Evolutionary conservation across 1,140 invertebrate species (phyloP), one percentile per base, ranked within the genome.

Genomic region (Danaus plexippus): DNA sequence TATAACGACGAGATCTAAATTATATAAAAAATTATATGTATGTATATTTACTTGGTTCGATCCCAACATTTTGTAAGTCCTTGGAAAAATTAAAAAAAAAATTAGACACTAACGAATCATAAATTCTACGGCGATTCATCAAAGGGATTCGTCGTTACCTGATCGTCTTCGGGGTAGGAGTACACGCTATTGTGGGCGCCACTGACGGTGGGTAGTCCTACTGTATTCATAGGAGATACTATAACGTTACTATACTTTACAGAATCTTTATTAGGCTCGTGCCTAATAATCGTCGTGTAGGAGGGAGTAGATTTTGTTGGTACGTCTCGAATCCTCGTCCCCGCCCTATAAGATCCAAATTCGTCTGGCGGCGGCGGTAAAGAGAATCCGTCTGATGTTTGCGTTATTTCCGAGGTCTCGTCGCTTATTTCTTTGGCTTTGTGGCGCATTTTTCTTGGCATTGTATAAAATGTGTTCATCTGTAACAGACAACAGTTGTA

Each of bases 381-480:
- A 0, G 84, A 85, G 52, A 87, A 84, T 6, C 80, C 79, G 54
- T 87, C 81, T 0, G 81, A 87, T 0, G 71, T 77, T 65, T 83
- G 78, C 6, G 83, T 86, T 50, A 83, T 77, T 65, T 82, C 80
- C 1, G 78, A 85, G 6, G 67, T 67, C 54, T 87, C 84, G 56
- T 85, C 84, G 61, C 79, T 81, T 18, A 82, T 64, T 48, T 87
- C 81, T 55, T 77, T 82, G 9, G 72, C 56, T 65, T 80, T 87
- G 9, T 81, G 71, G 9, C 76, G 73, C 66, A 76, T 75, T 64
- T 84, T 85, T 56, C 82, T 75, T 22, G 84, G 84, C 74, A 87
- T 85, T 18, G 84, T 87, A 59, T 85, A 84, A 53, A 87, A 87
- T 53, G 81, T 80, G 61, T 82, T 85, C 76, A 84, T 81, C 83